phyloP scores from a whole-genome alignment of 1,140 invertebrate species.

The Nymphalis io region DNA sequence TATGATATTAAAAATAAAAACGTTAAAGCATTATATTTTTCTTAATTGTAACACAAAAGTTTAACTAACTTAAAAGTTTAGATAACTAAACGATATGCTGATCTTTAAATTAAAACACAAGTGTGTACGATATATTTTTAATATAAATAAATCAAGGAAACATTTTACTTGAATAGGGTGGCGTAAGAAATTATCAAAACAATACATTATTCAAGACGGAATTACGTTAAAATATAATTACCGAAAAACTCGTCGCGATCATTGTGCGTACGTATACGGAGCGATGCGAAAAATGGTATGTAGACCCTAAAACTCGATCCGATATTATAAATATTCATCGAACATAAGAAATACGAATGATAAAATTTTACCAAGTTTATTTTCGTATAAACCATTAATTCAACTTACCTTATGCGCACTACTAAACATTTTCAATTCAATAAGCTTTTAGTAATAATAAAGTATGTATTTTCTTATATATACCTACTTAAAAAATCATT shows the following conservation, averaged over 20 bases:
- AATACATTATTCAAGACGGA: conserved; percentile 21
- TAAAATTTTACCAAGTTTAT: conserved; percentile 12
- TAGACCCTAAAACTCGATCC: conserved; percentile 5
- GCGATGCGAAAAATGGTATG: conserved; percentile 16
- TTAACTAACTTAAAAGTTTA: no score
- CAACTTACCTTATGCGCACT: background rate
- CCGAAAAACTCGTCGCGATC: conserved; percentile 19
- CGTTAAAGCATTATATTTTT: no score
- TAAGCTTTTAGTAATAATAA: background rate
- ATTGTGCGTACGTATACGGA: conserved; percentile 13
- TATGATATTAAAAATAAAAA: no score
- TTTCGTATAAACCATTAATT: conserved; percentile 3
- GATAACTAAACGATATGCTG: no score
- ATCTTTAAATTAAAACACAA: no score
- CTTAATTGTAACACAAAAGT: no score
- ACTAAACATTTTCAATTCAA: conserved; percentile 3
- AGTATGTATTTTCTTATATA: background rate
- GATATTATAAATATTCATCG: conserved; percentile 21
- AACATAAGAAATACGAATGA: conserved; percentile 16
- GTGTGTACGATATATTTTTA: no score
- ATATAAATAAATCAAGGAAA: background rate
- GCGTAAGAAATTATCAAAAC: conserved; percentile 1
- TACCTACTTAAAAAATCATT: no score
- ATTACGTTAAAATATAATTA: conserved; percentile 17
- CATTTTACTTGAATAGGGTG: background rate